A percentile compares a stretch with the other conserved stretches of the same genome.
Evolutionary conservation across 1,140 invertebrate species (phyloP).

Genomic region (Arion vulgaris): DNA sequence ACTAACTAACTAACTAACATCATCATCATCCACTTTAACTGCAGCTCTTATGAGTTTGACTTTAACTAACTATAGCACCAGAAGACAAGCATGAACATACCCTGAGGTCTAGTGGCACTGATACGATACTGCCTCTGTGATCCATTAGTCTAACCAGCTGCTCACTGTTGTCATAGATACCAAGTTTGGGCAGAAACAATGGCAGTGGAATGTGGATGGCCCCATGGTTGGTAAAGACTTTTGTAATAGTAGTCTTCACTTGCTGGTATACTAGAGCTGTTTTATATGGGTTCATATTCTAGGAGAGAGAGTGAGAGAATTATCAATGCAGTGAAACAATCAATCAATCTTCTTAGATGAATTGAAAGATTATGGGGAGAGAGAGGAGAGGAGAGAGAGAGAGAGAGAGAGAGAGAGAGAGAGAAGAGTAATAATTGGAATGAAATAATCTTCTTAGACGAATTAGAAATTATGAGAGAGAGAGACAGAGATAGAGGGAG

Average conservation of each 20-base stretch:
- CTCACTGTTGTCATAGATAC: constrained; percentile 58
- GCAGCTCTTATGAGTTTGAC: too few species aligned
- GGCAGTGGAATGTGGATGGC: constrained; percentile 28
- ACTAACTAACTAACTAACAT: too few species aligned
- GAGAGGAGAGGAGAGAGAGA: too few species aligned
- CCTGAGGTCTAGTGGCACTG: constrained; percentile 80
- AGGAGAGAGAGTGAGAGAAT: not conserved
- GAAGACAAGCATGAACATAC: constrained; percentile 50
- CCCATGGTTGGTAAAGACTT: constrained; percentile 35
- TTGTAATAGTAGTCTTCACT: constrained; percentile 6
- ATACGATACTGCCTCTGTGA: constrained; percentile 84
- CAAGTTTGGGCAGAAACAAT: constrained; percentile 41
- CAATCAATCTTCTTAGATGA: not conserved
- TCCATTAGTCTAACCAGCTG: constrained; percentile 85
- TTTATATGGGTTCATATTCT: constrained; percentile 16
- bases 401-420: too few species aligned
- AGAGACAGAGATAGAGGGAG: too few species aligned
- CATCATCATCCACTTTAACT: too few species aligned
- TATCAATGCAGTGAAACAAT: not conserved
- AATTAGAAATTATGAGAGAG: too few species aligned
- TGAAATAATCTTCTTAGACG: too few species aligned
- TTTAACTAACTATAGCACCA: too few species aligned
- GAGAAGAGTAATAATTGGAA: too few species aligned
- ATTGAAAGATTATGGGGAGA: too few species aligned
- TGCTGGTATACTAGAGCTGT: constrained; percentile 10